These are phyloP conservation scores for Bibio marci DNA, from an alignment of 2,888 invertebrate genomes.

Conservation along the genomic window DNA sequence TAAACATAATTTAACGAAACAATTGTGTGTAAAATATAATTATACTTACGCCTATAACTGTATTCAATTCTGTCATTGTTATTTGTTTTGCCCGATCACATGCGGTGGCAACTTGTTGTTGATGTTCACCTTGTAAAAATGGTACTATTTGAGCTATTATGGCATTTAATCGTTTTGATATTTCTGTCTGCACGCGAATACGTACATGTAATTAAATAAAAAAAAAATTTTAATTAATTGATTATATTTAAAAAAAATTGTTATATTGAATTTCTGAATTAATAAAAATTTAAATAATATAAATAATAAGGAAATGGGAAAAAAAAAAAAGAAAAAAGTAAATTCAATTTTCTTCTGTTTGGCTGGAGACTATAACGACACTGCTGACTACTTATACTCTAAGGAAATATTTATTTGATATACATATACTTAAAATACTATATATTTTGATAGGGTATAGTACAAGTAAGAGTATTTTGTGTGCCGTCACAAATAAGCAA, in stretches of 20 bases:
- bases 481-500: too few species aligned
- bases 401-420: too few species aligned
- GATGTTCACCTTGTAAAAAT: constrained; percentile 78
- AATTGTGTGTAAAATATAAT: not conserved
- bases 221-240: not conserved
- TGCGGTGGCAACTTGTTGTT: constrained; percentile 84
- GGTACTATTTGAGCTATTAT: constrained; percentile 89
- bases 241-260: not conserved
- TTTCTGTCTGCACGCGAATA: constrained; percentile 59
- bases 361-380: too few species aligned
- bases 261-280: too few species aligned
- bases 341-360: too few species aligned
- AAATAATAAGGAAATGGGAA: not conserved
- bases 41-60: constrained; percentile 76
- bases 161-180: constrained; percentile 83
- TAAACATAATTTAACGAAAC: constrained; percentile 3
- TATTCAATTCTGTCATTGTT: constrained; percentile 85
- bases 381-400: too few species aligned
- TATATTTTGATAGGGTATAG: too few species aligned
- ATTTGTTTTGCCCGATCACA: constrained; percentile 91
- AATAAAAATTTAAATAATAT: not conserved
- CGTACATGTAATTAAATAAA: not conserved
- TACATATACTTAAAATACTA: too few species aligned
- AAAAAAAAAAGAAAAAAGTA: too few species aligned
- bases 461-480: too few species aligned